Conservation (phyloP, 2,797 vertebrate species). For the Cuculus canorus region DNA sequence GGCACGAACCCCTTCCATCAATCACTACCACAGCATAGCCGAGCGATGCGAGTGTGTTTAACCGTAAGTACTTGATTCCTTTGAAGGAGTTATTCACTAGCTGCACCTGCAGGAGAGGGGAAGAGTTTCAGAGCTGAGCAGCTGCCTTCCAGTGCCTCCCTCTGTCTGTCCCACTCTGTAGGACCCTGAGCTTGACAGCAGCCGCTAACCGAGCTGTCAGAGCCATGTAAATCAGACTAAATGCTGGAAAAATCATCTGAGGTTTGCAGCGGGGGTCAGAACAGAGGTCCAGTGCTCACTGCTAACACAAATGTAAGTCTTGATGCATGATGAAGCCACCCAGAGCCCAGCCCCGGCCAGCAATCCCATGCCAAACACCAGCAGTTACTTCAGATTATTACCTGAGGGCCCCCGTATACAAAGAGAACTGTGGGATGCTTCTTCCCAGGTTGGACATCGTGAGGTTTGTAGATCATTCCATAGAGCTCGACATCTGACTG, state of each 20-base stretch:
- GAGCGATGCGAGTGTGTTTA: conserved; percentile 93
- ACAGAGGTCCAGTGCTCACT: not conserved
- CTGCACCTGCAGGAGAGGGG: conserved; percentile 84
- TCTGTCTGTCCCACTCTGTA: not conserved
- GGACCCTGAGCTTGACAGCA: not conserved
- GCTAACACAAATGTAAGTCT: not conserved
- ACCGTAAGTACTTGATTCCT: conserved; percentile 94
- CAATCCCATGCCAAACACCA: not conserved
- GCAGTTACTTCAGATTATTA: conserved; percentile 25
- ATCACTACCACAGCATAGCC: conserved; percentile 97
- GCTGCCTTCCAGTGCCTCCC: not conserved
- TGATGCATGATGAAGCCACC: rapidly evolving
- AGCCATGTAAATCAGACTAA: not conserved
- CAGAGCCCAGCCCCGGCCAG: not conserved
- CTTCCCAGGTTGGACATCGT: conserved; percentile 88
- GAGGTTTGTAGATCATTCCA: conserved; percentile 97
- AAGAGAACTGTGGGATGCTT: conserved; percentile 96
- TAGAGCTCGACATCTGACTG: conserved; percentile 91
- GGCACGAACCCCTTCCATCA: conserved; percentile 94
- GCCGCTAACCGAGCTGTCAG: not conserved
- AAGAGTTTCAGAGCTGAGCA: not conserved
- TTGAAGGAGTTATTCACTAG: conserved; percentile 98
- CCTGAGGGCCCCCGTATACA: conserved; percentile 97
- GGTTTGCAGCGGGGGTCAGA: not conserved
- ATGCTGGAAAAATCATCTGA: not conserved